Percentiles rank a stretch among this genome's conserved stretches.
These are phyloP conservation scores for Drosophila paulistorum DNA, from an alignment of 1,140 invertebrate genomes.

Conservation along the genomic window DNA sequence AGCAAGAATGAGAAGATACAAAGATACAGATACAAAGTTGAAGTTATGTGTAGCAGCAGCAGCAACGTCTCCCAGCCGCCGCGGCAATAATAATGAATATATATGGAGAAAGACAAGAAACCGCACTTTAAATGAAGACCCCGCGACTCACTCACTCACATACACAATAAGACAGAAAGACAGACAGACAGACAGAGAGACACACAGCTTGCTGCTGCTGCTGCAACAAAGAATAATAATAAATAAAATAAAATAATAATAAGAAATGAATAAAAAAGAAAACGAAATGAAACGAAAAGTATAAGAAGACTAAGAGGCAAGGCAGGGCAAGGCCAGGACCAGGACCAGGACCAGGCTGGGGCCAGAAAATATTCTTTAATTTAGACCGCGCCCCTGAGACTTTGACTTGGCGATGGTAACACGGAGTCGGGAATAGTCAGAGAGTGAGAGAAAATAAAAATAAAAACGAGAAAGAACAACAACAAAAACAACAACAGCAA, in stretches of 20 bases:
- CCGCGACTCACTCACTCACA: slow-evolving; percentile 37
- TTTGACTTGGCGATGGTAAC: not conserved
- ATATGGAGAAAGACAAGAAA: slow-evolving; percentile 79
- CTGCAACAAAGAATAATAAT: slow-evolving; percentile 62
- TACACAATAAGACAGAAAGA: not conserved
- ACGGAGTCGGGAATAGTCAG: not conserved
- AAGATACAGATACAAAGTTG: slow-evolving; percentile 80
- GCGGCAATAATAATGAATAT: slow-evolving; percentile 80
- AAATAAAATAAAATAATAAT: slow-evolving; percentile 78
- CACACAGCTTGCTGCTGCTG: slow-evolving; percentile 13
- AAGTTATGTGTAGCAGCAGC: slow-evolving; percentile 73
- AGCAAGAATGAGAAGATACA: slow-evolving; percentile 47
- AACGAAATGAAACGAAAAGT: slow-evolving; percentile 31
- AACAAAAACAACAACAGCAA: slow-evolving; percentile 38
- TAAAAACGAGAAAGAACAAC: slow-evolving; percentile 43
- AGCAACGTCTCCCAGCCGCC: slow-evolving; percentile 49
- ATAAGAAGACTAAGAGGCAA: slow-evolving; percentile 38
- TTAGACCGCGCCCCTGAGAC: slow-evolving; percentile 64
- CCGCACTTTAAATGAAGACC: slow-evolving; percentile 78
- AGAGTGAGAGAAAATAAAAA: slow-evolving; percentile 36
- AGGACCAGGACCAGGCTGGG: slow-evolving; percentile 1
- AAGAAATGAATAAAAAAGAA: slow-evolving; percentile 65
- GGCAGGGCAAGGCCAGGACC: slow-evolving; percentile 26
- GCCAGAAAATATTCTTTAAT: slow-evolving; percentile 79
- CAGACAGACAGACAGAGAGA: not conserved